Conservation (phyloP, 2,113 vertebrate genomes). For the Toxotes chatareus region DNA sequence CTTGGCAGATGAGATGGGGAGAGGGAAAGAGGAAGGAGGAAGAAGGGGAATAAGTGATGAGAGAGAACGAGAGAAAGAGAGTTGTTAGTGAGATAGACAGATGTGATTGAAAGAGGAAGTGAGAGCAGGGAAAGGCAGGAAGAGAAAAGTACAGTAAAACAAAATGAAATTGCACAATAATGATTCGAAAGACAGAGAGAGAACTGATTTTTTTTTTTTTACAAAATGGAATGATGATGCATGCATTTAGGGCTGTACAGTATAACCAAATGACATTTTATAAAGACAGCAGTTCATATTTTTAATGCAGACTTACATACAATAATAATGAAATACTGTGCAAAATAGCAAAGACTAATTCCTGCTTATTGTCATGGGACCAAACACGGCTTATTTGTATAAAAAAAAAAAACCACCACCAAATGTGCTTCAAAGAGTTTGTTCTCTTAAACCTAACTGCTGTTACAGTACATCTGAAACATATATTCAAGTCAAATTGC, state of each 20-base stretch:
- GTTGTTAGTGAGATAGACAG: constrained; percentile 23
- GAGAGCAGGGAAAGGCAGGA: constrained; percentile 46
- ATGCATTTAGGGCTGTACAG: neutral
- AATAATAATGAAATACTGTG: too few species aligned
- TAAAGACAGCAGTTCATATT: neutral
- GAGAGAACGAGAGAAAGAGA: constrained; percentile 26
- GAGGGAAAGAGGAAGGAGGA: constrained; percentile 28
- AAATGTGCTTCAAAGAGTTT: too few species aligned
- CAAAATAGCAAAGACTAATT: too few species aligned
- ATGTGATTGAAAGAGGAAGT: constrained; percentile 64
- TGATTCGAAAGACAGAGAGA: neutral
- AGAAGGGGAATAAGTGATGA: constrained; percentile 24
- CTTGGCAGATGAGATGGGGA: constrained; percentile 54
- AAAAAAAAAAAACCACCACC: too few species aligned
- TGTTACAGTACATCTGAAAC: too few species aligned
- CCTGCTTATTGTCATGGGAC: too few species aligned
- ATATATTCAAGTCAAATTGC: too few species aligned
- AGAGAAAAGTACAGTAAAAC: constrained; percentile 53
- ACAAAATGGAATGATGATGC: neutral
- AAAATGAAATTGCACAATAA: constrained; percentile 30
- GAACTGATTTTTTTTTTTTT: neutral
- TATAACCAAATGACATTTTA: neutral
- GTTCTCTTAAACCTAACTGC: too few species aligned
- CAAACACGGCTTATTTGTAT: too few species aligned
- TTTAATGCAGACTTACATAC: neutral